These are phyloP conservation scores for Leucoptera coffeella DNA, from an alignment of 2,888 invertebrate species.

Conservation along the genomic window DNA sequence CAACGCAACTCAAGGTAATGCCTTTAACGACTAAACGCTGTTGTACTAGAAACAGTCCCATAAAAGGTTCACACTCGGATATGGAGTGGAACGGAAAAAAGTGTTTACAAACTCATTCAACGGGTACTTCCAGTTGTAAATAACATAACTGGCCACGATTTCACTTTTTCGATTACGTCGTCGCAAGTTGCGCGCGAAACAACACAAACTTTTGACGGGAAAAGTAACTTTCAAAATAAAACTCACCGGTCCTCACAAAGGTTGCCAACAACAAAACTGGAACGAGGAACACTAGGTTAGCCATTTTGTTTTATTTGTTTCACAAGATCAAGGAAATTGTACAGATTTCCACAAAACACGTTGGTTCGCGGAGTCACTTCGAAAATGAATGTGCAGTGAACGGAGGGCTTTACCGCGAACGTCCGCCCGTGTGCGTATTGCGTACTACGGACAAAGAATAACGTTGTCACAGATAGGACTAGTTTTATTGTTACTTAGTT, in stretches of 20 bases:
- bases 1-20: background rate
- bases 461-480: background rate
- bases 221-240: conserved; percentile 4
- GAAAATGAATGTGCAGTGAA: conserved; percentile 2
- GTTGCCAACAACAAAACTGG: conserved; percentile 30
- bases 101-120: no score
- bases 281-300: conserved; percentile 25
- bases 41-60: no score
- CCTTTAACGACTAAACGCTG: background rate
- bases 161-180: background rate
- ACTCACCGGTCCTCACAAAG: conserved; percentile 32
- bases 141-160: no score
- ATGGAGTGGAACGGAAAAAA: no score
- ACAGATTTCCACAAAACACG: background rate
- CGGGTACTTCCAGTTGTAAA: no score
- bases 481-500: no score
- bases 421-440: conserved; percentile 8
- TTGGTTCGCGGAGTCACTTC: background rate
- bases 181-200: background rate
- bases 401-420: conserved; percentile 1
- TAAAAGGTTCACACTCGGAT: no score
- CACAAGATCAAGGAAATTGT: background rate
- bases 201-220: conserved; percentile 6
- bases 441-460: conserved; percentile 7
- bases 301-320: conserved; percentile 17